These are phyloP conservation scores for Bathynomus jamesi DNA, from an alignment of 1,140 invertebrate species.

Conservation along the genomic window DNA sequence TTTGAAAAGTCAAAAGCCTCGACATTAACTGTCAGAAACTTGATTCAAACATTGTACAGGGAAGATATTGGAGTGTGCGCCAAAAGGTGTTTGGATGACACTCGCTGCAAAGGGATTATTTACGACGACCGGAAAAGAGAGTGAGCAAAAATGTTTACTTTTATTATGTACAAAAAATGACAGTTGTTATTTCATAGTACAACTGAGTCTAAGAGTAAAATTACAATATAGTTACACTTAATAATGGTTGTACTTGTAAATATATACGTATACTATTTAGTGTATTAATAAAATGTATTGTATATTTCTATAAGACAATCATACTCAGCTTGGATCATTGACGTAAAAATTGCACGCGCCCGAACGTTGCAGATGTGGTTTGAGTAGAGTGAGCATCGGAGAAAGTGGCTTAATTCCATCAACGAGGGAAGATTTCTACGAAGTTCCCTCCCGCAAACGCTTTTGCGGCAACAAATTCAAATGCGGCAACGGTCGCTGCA, in stretches of 20 bases:
- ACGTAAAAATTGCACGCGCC: too few species aligned
- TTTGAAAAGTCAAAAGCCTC: constrained; percentile 12
- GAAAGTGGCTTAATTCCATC: constrained; percentile 7
- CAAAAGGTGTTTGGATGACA: constrained; percentile 16
- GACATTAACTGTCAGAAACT: constrained; percentile 6
- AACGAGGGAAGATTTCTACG: constrained; percentile 18
- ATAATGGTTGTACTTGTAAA: not conserved
- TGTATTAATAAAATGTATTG: not conserved
- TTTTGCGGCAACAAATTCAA: constrained; percentile 49
- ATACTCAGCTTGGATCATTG: too few species aligned
- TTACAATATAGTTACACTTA: too few species aligned
- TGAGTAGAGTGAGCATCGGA: constrained; percentile 13
- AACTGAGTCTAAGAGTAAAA: too few species aligned
- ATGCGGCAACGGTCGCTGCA: constrained; percentile 55
- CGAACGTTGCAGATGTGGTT: constrained; percentile 6
- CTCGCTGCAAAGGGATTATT: constrained; percentile 15
- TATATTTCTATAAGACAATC: too few species aligned
- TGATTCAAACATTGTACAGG: not conserved
- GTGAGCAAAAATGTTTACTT: not conserved
- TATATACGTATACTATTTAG: not conserved
- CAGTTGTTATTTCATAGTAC: too few species aligned
- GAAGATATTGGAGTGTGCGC: constrained; percentile 22
- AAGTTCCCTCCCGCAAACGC: constrained; percentile 38
- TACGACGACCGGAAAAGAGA: constrained; percentile 17
- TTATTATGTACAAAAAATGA: not conserved